phyloP scores from a whole-genome alignment of 2,888 invertebrate genomes.

The Tetragonisca angustula region DNA sequence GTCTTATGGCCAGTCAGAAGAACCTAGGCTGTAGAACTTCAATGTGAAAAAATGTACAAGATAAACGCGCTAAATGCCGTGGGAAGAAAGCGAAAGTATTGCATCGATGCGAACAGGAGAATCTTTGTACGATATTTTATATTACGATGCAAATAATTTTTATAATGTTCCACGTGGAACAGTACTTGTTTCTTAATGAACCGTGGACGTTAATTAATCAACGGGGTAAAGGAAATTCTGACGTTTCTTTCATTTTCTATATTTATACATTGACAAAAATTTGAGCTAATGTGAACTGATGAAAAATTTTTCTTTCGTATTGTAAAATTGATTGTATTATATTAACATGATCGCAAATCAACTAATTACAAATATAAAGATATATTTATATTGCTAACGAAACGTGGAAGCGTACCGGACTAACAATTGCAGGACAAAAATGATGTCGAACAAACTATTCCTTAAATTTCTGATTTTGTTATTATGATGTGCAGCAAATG shows the following conservation, averaged over 20 bases:
- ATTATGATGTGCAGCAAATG: constrained; percentile 12
- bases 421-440: neutral
- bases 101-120: neutral
- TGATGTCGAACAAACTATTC: constrained; percentile 14
- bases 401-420: constrained; percentile 2
- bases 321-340: constrained; percentile 31
- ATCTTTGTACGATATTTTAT: constrained; percentile 10
- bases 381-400: constrained; percentile 41
- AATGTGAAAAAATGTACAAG: constrained; percentile 1
- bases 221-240: neutral
- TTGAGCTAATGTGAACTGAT: neutral
- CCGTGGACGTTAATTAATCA: neutral
- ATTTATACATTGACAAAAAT: neutral
- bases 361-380: neutral
- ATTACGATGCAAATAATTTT: neutral
- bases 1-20: constrained; percentile 64
- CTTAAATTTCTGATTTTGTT: constrained; percentile 32
- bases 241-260: constrained; percentile 10
- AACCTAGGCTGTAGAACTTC: constrained; percentile 29
- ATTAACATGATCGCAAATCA: constrained; percentile 24
- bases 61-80: neutral
- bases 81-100: neutral
- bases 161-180: neutral
- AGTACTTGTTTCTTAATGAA: constrained; percentile 23
- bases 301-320: constrained; percentile 13